These are phyloP conservation scores for Arenaria interpres DNA, from an alignment of 2,113 vertebrate genomes.

Conservation along the genomic window DNA sequence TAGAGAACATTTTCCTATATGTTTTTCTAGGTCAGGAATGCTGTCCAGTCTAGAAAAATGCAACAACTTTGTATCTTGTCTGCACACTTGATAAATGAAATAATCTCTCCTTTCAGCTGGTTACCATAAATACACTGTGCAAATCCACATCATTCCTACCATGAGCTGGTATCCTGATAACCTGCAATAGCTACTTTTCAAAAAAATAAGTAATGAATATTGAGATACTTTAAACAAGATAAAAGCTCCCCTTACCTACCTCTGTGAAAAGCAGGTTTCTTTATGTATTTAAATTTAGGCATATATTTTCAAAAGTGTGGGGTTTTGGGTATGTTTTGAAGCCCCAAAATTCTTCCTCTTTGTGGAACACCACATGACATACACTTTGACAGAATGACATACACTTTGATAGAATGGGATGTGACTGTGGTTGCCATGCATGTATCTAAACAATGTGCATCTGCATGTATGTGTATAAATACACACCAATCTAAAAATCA, in stretches of 20 bases:
- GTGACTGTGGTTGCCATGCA: neutral
- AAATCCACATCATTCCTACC: neutral
- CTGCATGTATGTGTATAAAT: neutral
- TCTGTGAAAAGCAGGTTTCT: neutral
- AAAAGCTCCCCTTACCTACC: neutral
- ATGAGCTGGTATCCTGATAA: neutral
- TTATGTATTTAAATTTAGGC: neutral
- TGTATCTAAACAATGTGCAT: neutral
- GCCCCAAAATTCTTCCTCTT: neutral
- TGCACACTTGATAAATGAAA: neutral
- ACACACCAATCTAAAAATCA: neutral
- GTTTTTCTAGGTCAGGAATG: neutral
- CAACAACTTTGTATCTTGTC: neutral
- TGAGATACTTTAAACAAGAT: neutral
- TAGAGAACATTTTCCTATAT: neutral
- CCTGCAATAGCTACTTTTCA: neutral
- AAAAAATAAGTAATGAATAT: neutral
- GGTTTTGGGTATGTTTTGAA: neutral
- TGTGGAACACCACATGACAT: rapidly evolving
- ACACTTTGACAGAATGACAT: neutral
- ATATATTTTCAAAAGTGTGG: neutral
- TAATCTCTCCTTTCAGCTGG: neutral
- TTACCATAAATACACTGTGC: neutral
- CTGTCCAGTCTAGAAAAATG: neutral
- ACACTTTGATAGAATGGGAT: neutral